Base-by-base conservation (phyloP, 2,888 invertebrate species). In the Campoletis raptor region DNA sequence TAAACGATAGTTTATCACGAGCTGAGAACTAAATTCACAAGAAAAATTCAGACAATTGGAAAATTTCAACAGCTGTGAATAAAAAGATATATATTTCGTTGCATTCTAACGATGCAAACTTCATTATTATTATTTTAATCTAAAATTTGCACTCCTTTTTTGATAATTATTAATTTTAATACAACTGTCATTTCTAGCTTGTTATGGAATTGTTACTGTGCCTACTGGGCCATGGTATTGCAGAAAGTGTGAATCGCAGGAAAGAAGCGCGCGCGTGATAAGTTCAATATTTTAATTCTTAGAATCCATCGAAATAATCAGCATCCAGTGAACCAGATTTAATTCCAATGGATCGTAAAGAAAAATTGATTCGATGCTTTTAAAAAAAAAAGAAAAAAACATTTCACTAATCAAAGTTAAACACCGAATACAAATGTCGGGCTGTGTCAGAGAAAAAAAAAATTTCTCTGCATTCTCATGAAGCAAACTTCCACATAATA, bases 211-310 rank as follows among this genome's bases (percentile, higher is more conserved):
- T 93, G 98, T 99, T 80, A 98, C 98, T 88, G 99, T 99, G 85
- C 99, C 99, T n/a, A 98, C 98, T 79, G 99, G 99, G 84, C 98
- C 98, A 30, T 99, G 99, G 99, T 99, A 97, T 95, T 99, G 99
- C 95, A 96, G 99, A 92, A 99, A 99, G 95, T 99, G 99, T 95
- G 99, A 99, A 95, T 98, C 98, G 92, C 98, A 98, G 93, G 99
- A 99, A 93, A 96, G 97, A 92, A 97, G 98, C 91, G 97, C 98
- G 73, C 97, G 98, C 95, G 98, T 99, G 95, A 98, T 98, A 95
- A 96, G 97, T 96, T 82, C 52, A 76, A 64, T 83, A 77, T 76
- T 69, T 37, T 77, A 57, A 66, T 54, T 81, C 24, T 66, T 30
- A 12, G 6, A 66, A 37, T 37, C 8, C 2, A 7, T n/a, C n/a